Base-by-base conservation (phyloP, 30 jellyfish, hydroid and myxozoan genomes). In the Rhopilema esculentum region DNA sequence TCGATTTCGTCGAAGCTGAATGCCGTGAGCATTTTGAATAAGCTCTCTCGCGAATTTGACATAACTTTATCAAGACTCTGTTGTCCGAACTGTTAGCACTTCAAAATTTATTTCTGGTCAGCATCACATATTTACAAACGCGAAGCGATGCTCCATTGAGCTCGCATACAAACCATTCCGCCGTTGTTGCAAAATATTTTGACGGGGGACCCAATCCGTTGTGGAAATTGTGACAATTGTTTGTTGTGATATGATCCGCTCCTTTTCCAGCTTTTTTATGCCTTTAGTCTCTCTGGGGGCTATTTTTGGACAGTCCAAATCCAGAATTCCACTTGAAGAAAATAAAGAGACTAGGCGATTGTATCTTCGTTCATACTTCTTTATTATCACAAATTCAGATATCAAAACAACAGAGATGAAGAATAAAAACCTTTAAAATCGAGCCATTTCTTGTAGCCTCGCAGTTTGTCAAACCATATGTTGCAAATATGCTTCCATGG, bases 1-100 rank as follows among this genome's bases (percentile, higher is more conserved):
- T 29, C 84, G 26, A 82, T 69, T 66, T 82, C 91, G 27, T 82
- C 91, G 51, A 82, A 69, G 80, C 75, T 82, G 79, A 82, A 82
- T 7, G 91, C 91, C 49, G 91, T 82, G 78, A 82, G 27, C 91
- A 82, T 82, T 53, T 82, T 82, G 91, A 69, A 82, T 19, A 68
- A 69, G 18, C 83, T 33, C 19, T 82, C 91, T 27, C 91, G 63
- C 29, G 88, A 67, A 15, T 28, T 24, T 25, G 78, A 57, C 88
- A 78, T 52, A 29, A 32, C 33, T 17, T 15, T 28, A 4, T 78
- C 68, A 65, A 32, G 4, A n/a, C 48, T 31, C 31, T 78, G 50
- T 53, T 78, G 30, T 16, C 77, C 88, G 1, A 53, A 24, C 66
- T 78, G 88, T 78, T 78, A 29, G 52, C 88, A 78, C 88, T 32